phyloP scores from a whole-genome alignment of 2,888 invertebrate species.

The Spodoptera littoralis region DNA sequence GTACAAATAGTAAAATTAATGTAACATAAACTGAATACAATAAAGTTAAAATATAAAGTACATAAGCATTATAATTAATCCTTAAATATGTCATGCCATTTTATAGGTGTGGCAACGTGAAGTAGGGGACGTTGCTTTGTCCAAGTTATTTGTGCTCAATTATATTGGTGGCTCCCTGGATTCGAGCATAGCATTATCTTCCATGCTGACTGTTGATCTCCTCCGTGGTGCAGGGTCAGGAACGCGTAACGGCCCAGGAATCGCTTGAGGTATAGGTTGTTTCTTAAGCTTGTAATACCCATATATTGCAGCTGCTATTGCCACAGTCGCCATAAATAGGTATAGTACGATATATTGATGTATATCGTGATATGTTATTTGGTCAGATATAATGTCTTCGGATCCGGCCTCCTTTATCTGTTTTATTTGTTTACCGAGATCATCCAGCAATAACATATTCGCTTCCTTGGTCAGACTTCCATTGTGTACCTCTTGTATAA shows the following conservation, averaged over 20 bases:
- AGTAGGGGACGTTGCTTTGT: constrained; percentile 7
- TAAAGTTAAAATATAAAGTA: too few species aligned
- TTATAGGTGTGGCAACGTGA: too few species aligned
- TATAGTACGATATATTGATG: constrained; percentile 5
- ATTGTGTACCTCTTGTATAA: too few species aligned
- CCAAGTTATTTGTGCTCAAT: neutral
- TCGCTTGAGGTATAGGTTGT: too few species aligned
- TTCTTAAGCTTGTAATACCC: too few species aligned
- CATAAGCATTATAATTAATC: too few species aligned
- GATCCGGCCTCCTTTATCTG: constrained; percentile 2
- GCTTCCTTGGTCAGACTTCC: too few species aligned
- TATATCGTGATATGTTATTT: constrained; percentile 3
- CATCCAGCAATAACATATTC: neutral
- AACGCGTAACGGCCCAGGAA: neutral
- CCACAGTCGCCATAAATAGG: neutral
- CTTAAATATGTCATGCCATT: too few species aligned
- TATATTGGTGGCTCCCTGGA: neutral
- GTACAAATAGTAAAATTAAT: too few species aligned
- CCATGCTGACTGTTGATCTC: constrained; percentile 1
- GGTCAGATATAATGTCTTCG: neutral
- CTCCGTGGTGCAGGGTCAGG: constrained; percentile 1
- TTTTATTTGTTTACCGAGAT: neutral
- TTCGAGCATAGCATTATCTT: neutral
- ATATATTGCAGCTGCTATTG: constrained; percentile 1
- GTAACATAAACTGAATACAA: too few species aligned